Base-by-base conservation (phyloP, 2,888 invertebrate species). In the Sinohyriopsis cumingii region DNA sequence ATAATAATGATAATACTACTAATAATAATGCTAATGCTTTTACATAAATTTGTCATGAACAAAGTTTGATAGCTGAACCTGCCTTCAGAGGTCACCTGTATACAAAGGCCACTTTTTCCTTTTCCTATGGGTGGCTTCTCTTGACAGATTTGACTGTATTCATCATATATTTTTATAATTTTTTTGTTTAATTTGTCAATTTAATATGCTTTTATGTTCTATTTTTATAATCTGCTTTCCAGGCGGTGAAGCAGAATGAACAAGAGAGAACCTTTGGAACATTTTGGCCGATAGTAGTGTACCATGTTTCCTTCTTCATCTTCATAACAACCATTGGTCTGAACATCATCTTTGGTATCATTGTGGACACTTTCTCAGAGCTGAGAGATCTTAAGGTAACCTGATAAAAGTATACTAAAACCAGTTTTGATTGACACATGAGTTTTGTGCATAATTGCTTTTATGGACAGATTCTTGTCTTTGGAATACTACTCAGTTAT, bases 291-390 rank as follows among this genome's bases (percentile, higher is more conserved):
- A 81, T 89, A 59, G 87, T 88, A 56, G 78, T 90, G 60, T 90
- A 87, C 80, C 89, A 90, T 75, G 85, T 90, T 56, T 86, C 89
- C 59, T 90, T 90, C 88, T 90, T 90, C 83, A 88, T 90, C 74
- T 87, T 90, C 82, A 88, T 90, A 80, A 89, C 89, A 33, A 90
- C 90, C 68, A 90, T 90, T 71, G 90, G 90, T 63, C 86, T 90
- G 65, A 90, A 90, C 85, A 89, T 90, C 79, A 90, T 90, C 80
- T 90, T 90, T 76, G 90, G 90, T 83, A 90, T 90, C 84, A 90
- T 90, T 69, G 90, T 90, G 15, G 90, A 90, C 80, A 90, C 90
- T 6, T 90, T 90, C 83, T 89, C 89, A 3, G 89, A 90, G 77
- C 85, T 90, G 60, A 81, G 90, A 77, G 90, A 90, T 77, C 81